Conservation (phyloP, 2,797 vertebrate species). For the Spinus olivaceus region DNA sequence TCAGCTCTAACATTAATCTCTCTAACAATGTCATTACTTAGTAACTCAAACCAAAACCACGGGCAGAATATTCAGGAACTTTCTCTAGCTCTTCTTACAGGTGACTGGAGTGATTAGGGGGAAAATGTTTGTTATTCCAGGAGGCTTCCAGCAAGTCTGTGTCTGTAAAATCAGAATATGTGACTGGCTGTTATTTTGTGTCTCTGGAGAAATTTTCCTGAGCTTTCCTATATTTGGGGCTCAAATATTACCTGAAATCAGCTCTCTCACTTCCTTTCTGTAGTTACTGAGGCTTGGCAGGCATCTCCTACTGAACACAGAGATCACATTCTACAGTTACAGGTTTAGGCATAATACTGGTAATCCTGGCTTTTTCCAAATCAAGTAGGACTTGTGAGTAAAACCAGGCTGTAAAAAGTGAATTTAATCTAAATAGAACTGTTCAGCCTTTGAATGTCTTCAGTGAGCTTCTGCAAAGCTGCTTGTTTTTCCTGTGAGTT, state of each 20-base stretch:
- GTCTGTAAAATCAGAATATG: background rate
- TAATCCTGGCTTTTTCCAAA: background rate
- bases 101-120: background rate
- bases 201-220: background rate
- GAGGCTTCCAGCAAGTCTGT: background rate
- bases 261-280: background rate
- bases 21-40: constrained; percentile 35
- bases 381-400: background rate
- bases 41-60: background rate
- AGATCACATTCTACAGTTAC: background rate
- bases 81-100: background rate
- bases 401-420: background rate
- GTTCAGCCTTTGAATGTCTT: background rate
- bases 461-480: background rate
- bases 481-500: background rate
- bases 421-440: background rate
- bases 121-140: background rate
- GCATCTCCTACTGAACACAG: background rate
- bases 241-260: background rate
- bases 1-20: background rate
- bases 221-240: background rate
- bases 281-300: background rate
- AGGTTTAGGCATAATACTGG: background rate
- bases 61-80: constrained; percentile 20
- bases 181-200: background rate